Conservation (phyloP, 2,888 invertebrate genomes). For the Ferrisia virgata region DNA sequence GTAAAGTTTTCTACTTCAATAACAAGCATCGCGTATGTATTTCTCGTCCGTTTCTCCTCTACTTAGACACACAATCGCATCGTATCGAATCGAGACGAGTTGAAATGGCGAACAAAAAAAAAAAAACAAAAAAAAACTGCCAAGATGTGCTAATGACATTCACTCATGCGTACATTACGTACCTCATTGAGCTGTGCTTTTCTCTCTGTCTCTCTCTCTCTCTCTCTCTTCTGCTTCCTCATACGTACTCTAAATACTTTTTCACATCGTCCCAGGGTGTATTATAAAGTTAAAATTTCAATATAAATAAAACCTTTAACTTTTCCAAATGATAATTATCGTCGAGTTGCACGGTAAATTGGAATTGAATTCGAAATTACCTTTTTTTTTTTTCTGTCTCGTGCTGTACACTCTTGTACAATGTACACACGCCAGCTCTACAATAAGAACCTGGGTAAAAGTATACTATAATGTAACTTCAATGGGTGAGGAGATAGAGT, state of each 20-base stretch:
- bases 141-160: constrained; percentile 27
- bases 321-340: constrained; percentile 26
- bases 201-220: neutral
- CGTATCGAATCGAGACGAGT: too few species aligned
- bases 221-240: neutral
- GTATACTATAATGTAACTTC: neutral
- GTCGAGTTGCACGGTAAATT: constrained; percentile 17
- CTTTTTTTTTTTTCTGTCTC: constrained; percentile 29
- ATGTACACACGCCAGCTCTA: too few species aligned
- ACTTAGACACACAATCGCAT: neutral
- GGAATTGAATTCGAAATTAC: constrained; percentile 30
- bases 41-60: neutral
- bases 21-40: constrained; percentile 6
- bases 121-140: neutral
- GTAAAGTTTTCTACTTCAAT: constrained; percentile 13
- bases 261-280: neutral
- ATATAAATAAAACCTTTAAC: constrained; percentile 30
- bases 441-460: neutral
- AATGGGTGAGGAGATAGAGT: neutral
- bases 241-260: too few species aligned
- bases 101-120: too few species aligned
- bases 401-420: neutral
- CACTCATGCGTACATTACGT: neutral
- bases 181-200: neutral
- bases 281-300: constrained; percentile 16